Conservation (phyloP, 2,888 invertebrate species). For the Ormyrus labotus region DNA sequence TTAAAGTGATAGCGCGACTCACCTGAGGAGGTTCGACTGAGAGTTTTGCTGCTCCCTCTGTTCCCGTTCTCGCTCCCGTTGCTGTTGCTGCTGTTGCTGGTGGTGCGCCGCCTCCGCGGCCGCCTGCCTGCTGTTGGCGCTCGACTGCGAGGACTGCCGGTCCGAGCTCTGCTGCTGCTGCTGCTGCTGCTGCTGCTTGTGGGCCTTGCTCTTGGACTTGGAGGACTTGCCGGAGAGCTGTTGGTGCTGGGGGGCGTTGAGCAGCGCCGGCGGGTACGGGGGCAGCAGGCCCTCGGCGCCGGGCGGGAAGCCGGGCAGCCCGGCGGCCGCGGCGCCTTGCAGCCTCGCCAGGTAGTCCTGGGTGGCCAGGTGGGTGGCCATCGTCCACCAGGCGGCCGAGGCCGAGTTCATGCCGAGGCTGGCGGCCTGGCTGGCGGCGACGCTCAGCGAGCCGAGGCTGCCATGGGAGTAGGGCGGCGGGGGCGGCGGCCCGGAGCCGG, state of each 20-base stretch:
- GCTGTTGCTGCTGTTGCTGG: constrained; percentile 57
- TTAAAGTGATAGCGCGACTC: constrained; percentile 31
- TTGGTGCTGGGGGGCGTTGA: constrained; percentile 66
- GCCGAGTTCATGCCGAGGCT: constrained; percentile 81
- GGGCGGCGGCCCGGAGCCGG: constrained; percentile 71
- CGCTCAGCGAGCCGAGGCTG: constrained; percentile 82
- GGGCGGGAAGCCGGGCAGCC: constrained; percentile 84
- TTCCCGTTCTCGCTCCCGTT: constrained; percentile 48
- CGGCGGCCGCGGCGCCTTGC: constrained; percentile 87
- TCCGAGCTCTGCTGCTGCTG: constrained; percentile 5
- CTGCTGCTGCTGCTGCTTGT: constrained; percentile 53
- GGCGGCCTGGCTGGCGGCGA: constrained; percentile 91
- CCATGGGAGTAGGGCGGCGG: constrained; percentile 74
- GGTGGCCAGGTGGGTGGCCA: constrained; percentile 91
- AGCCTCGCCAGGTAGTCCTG: constrained; percentile 91
- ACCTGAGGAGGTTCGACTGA: constrained; percentile 74
- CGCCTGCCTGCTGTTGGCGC: constrained; percentile 46
- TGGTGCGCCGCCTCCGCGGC: constrained; percentile 60
- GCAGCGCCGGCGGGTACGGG: constrained; percentile 80
- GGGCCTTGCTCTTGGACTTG: constrained; percentile 69
- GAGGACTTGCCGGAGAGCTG: constrained; percentile 74
- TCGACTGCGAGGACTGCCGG: constrained; percentile 56
- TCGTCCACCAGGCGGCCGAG: constrained; percentile 91
- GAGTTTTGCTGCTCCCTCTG: constrained; percentile 62
- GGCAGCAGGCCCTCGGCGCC: constrained; percentile 76